Evolutionary conservation across 2,888 invertebrate species (phyloP).

Genomic region (Latrodectus elegans): DNA sequence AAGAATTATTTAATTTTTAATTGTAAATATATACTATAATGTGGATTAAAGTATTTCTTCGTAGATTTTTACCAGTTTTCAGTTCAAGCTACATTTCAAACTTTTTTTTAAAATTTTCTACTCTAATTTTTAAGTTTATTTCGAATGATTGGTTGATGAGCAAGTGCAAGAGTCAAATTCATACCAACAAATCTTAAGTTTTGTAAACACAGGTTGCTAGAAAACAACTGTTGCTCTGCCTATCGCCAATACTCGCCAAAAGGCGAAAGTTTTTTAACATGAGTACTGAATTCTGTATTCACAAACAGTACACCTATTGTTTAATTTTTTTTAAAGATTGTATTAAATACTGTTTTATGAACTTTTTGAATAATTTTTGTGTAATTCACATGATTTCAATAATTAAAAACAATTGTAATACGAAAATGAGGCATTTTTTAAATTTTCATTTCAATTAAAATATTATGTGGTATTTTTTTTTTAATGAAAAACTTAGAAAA

Average conservation of each 20-base stretch:
- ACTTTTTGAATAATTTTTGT: neutral
- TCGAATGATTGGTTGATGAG: neutral
- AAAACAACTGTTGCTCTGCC: constrained; percentile 1
- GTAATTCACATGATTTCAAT: neutral
- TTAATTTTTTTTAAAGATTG: neutral
- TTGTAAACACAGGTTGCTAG: constrained; percentile 3
- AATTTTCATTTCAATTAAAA: too few species aligned
- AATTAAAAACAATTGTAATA: neutral
- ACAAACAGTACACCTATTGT: neutral
- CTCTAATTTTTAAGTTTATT: neutral
- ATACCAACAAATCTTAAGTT: neutral
- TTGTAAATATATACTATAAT: too few species aligned
- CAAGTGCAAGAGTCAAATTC: neutral
- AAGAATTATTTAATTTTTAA: too few species aligned
- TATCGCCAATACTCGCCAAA: neutral
- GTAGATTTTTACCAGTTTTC: too few species aligned
- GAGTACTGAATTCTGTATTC: neutral
- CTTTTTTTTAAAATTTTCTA: neutral
- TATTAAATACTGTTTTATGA: neutral
- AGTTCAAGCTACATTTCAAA: too few species aligned
- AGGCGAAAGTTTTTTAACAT: neutral
- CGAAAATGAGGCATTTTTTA: neutral
- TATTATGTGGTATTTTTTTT: too few species aligned
- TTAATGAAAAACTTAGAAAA: too few species aligned
- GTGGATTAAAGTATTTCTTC: too few species aligned